Percentiles rank a stretch among this genome's conserved stretches.
Evolutionary conservation across 35 echinoderm and acorn worm genomes (phyloP).

Genomic region (Diadema setosum): DNA sequence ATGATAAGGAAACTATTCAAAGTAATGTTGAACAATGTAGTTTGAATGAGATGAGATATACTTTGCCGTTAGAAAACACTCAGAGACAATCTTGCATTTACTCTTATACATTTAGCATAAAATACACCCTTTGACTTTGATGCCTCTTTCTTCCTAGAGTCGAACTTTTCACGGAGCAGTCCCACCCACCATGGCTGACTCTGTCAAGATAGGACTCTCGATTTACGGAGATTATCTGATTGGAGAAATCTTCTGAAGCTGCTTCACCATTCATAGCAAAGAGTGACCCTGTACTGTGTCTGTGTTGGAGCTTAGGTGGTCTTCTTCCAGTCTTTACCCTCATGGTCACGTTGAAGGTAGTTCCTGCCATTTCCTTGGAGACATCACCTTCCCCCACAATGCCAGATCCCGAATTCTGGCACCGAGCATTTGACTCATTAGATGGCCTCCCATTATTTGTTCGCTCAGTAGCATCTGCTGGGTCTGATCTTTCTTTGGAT

Average conservation of each 20-base stretch:
- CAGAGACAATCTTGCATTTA: too few relatives aligned
- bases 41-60: too few relatives aligned
- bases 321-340: neutral
- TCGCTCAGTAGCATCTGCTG: too few relatives aligned
- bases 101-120: neutral
- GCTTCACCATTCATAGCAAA: neutral
- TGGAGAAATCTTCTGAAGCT: neutral
- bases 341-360: neutral
- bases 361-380: neutral
- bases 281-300: neutral
- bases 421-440: too few relatives aligned
- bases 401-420: too few relatives aligned
- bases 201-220: neutral
- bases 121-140: neutral
- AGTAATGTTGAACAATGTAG: too few relatives aligned
- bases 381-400: too few relatives aligned
- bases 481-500: too few relatives aligned
- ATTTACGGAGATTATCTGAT: neutral
- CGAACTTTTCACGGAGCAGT: neutral
- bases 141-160: neutral
- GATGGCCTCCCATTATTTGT: too few relatives aligned
- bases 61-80: too few relatives aligned
- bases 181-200: neutral
- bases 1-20: too few relatives aligned
- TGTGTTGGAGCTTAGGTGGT: neutral